These are phyloP conservation scores for Microtus pennsylvanicus DNA, from an alignment of 2,113 vertebrate genomes.

Conservation along the genomic window DNA sequence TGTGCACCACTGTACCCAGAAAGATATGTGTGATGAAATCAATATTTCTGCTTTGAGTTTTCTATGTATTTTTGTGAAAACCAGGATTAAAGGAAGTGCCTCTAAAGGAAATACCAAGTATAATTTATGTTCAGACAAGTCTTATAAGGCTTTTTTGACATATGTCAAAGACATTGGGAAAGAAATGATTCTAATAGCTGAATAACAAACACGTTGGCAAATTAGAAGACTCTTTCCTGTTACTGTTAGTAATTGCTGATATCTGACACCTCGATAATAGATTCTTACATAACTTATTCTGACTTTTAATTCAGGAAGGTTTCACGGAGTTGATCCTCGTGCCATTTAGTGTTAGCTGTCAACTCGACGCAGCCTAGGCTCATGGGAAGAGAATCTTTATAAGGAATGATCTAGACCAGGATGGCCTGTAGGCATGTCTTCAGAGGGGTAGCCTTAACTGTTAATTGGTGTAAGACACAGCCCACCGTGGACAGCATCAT, in stretches of 20 bases:
- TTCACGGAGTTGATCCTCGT: background rate
- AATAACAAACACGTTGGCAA: background rate
- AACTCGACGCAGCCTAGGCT: background rate
- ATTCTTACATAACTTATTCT: background rate
- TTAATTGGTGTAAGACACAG: background rate
- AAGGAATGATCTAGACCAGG: background rate
- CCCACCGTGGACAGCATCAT: no score
- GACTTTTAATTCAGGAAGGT: background rate
- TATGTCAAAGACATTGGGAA: background rate
- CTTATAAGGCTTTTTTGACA: background rate
- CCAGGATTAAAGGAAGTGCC: background rate
- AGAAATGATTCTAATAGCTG: background rate
- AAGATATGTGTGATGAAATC: background rate
- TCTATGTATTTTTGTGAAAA: background rate
- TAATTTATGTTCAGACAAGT: conserved; percentile 19
- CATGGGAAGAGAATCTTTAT: background rate
- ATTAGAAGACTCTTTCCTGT: background rate
- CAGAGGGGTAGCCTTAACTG: no score
- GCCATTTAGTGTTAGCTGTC: background rate
- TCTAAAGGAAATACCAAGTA: conserved; percentile 5
- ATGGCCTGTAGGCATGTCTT: background rate
- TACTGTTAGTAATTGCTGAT: background rate
- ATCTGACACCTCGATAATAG: background rate
- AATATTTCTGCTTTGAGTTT: background rate
- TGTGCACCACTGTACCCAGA: background rate